Base-by-base conservation (phyloP, 2,797 vertebrate genomes). In the Yasuhikotakia modesta region DNA sequence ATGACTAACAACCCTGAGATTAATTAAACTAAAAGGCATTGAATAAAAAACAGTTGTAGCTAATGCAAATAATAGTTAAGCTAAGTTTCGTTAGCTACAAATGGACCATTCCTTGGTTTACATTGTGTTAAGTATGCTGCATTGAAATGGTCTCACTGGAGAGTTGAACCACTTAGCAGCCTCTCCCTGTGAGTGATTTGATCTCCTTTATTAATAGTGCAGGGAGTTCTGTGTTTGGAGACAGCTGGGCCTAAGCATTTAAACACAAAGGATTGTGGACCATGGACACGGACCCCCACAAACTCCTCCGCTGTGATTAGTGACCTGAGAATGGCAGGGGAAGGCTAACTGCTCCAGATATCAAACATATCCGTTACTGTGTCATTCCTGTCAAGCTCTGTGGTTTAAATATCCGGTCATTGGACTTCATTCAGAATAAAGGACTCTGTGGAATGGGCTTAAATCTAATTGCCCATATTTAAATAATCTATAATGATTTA, bases 221-320 rank as follows among this genome's bases (percentile, higher is more conserved):
- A 85, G 79, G 80, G 74, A 80, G 78, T 71, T 74, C 81, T 81
- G n/a, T 66, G 67, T 88, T 88, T 75, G 82, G 75, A 64, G 81
- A 84, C 91, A 90, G 89, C 90, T 92, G 89, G 82, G 81, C 82
- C 74, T 82, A 63, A 78, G 60, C 46, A 64, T 61, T 79, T 32
- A 79, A 77, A 81, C 81, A 73, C 77, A 77, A 77, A 80, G 70
- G 84, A 83, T 58, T 63, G n/a, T 16, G 70, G 21, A 82, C 70
- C 84, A 80, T 84, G 43, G 86, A 88, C 84, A 85, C 73, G 63
- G 80, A 83, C 85, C 76, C 74, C 84, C 80, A 21, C 17, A 45
- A 50, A 81, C n/a, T 78, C 60, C 70, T 79, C 39, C 65, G 13
- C 68, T 58, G 19, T 70, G 71, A 78, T 70, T 64, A 65, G 74